phyloP scores from a whole-genome alignment of 2,113 vertebrate species.

The Callospermophilus lateralis region DNA sequence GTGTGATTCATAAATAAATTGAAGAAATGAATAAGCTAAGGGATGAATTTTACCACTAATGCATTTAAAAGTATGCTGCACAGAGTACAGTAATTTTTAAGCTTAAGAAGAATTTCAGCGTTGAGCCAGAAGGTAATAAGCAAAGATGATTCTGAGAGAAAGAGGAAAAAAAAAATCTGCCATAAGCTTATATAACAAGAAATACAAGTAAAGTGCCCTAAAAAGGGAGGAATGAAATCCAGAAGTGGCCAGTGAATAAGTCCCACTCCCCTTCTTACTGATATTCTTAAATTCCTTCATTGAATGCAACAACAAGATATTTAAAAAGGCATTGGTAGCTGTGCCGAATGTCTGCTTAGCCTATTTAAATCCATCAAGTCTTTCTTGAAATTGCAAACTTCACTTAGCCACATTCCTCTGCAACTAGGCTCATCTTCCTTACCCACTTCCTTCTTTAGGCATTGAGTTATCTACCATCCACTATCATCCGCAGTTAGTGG shows the following conservation, averaged over 20 bases:
- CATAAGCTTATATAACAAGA: background rate
- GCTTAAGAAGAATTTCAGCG: background rate
- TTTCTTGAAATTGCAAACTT: background rate
- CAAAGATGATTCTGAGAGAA: background rate
- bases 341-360: background rate
- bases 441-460: background rate
- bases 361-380: background rate
- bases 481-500: no score
- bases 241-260: background rate
- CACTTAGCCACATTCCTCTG: background rate
- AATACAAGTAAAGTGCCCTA: background rate
- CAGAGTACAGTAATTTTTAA: background rate
- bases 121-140: background rate
- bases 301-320: background rate
- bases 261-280: background rate
- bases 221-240: background rate
- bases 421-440: no score
- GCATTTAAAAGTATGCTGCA: background rate
- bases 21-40: background rate
- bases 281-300: background rate
- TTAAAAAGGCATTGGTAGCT: background rate
- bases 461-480: no score
- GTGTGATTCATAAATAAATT: background rate
- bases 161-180: background rate
- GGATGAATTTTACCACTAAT: background rate